Evolutionary conservation across 2,888 invertebrate genomes (phyloP).

Genomic region (Phortica okadai): DNA sequence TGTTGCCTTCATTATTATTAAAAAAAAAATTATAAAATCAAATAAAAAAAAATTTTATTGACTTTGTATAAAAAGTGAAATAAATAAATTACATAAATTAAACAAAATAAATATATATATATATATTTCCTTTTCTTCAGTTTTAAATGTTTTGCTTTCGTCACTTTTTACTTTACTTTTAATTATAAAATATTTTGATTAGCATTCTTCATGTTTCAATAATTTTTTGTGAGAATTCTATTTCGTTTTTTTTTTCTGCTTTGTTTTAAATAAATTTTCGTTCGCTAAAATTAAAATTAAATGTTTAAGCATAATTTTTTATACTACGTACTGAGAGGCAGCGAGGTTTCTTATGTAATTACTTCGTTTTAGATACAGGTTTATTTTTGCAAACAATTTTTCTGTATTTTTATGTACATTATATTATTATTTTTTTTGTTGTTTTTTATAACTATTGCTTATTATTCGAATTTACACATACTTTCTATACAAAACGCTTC

Average conservation of each 20-base stretch:
- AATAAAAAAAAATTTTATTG: background rate
- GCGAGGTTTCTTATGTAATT: constrained; percentile 65
- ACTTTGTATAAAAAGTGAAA: constrained; percentile 31
- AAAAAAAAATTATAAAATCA: constrained; percentile 24
- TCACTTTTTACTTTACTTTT: constrained; percentile 1
- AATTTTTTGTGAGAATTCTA: constrained; percentile 35
- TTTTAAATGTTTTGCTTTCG: constrained; percentile 15
- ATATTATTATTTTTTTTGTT: constrained; percentile 32
- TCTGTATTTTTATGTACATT: constrained; percentile 32
- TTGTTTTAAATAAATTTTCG: constrained; percentile 28
- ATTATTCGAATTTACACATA: constrained; percentile 27
- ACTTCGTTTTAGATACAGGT: constrained; percentile 31
- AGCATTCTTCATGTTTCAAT: constrained; percentile 23
- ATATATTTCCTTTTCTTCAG: constrained; percentile 27
- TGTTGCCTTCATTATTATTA: background rate
- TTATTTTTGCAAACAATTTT: constrained; percentile 42
- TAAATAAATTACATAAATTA: constrained; percentile 16
- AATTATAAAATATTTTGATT: constrained; percentile 1
- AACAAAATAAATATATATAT: constrained; percentile 34
- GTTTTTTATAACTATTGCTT: constrained; percentile 20
- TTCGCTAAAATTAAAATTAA: constrained; percentile 32
- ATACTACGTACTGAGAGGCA: constrained; percentile 74
- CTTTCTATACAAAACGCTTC: background rate
- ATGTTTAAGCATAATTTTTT: constrained; percentile 36
- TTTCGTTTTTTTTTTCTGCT: constrained; percentile 34